phyloP scores from a whole-genome alignment of 2,888 invertebrate genomes.

The Mythimna lalbum region DNA sequence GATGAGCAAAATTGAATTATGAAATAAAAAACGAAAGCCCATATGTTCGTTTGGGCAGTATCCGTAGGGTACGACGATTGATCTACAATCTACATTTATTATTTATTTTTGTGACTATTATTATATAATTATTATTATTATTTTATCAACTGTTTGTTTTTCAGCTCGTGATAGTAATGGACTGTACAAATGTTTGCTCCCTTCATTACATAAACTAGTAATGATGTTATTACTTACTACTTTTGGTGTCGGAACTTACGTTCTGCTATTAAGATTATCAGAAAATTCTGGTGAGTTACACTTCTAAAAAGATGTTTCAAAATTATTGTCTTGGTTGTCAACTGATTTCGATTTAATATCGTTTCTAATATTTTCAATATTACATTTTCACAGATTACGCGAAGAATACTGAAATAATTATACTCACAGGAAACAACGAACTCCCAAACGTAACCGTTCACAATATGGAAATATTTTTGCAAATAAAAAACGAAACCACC shows the following conservation, averaged over 20 bases:
- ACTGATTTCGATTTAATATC: background rate
- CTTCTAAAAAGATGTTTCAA: background rate
- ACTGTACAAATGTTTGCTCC: constrained; percentile 71
- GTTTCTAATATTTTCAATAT: background rate
- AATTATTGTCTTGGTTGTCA: background rate
- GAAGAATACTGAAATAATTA: constrained; percentile 76
- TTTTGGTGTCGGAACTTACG: constrained; percentile 72
- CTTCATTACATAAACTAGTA: constrained; percentile 73
- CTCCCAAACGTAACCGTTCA: constrained; percentile 73
- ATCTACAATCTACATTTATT: background rate
- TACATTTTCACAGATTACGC: constrained; percentile 70
- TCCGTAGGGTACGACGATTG: no score
- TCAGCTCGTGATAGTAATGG: constrained; percentile 71
- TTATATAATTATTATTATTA: no score
- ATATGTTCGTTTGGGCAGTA: no score
- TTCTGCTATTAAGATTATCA: constrained; percentile 72
- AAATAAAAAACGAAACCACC: constrained; percentile 72
- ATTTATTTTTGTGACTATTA: background rate
- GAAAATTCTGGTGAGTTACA: constrained; percentile 73
- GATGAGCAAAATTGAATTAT: no score
- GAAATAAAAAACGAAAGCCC: no score
- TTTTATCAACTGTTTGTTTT: constrained; percentile 60
- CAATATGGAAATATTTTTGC: constrained; percentile 73
- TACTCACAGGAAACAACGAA: constrained; percentile 74
- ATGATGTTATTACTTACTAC: constrained; percentile 71